phyloP scores from a whole-genome alignment of 92 coral and sea anemone species.

The Paramuricea clavata region DNA sequence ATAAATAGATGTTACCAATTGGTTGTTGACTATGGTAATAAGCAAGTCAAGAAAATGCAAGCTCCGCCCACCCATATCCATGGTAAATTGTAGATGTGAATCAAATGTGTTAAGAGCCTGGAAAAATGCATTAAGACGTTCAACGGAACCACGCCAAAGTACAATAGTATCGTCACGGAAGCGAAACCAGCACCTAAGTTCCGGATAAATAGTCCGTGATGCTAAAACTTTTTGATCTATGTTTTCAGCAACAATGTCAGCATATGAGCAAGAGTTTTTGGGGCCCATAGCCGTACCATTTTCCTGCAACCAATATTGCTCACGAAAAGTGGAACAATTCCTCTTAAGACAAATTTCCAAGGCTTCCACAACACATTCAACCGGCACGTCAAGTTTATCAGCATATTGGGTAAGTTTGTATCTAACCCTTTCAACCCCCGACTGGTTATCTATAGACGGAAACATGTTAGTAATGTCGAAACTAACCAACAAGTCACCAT shows the following conservation, averaged over 20 bases:
- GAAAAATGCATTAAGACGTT: too few relatives aligned
- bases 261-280: conserved; percentile 16
- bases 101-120: too few relatives aligned
- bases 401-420: background rate
- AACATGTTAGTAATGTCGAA: conserved; percentile 28
- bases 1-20: too few relatives aligned
- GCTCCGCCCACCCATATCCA: too few relatives aligned
- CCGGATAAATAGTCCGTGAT: background rate
- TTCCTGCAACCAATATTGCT: background rate
- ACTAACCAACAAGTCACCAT: conserved; percentile 12
- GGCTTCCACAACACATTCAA: conserved; percentile 1
- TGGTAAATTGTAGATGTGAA: too few relatives aligned
- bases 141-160: too few relatives aligned
- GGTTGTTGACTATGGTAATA: too few relatives aligned
- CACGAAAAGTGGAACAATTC: background rate
- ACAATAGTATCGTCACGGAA: too few relatives aligned
- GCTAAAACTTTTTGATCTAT: conserved; percentile 5
- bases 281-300: conserved; percentile 31
- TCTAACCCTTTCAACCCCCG: background rate
- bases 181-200: too few relatives aligned
- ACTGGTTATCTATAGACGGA: conserved; percentile 7
- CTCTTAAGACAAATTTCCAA: conserved; percentile 7
- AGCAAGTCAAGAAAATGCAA: too few relatives aligned
- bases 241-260: background rate
- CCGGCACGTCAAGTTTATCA: background rate